Conservation (phyloP, 2,113 vertebrate genomes). For the Aleadryas rufinucha region DNA sequence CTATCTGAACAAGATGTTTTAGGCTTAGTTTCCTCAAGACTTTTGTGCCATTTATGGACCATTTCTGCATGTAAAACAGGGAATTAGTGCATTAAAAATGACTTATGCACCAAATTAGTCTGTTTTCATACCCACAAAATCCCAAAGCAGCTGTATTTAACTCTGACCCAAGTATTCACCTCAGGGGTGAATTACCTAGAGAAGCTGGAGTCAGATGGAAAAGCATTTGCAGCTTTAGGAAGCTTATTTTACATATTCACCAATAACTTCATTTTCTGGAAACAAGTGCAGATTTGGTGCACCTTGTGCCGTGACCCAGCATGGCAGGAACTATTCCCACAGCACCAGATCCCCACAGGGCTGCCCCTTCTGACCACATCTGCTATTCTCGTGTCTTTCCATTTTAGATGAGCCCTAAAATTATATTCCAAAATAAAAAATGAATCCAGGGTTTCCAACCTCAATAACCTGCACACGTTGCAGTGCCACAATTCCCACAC, state of each 20-base stretch:
- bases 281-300: not conserved
- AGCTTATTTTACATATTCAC: conserved; percentile 13
- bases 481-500: accelerated
- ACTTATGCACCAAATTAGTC: conserved; percentile 66
- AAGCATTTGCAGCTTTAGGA: not conserved
- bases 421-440: not conserved
- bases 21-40: conserved; percentile 35
- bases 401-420: not conserved
- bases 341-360: not conserved
- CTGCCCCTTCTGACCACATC: not conserved
- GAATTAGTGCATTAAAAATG: conserved; percentile 67
- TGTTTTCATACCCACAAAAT: conserved; percentile 61
- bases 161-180: conserved; percentile 64
- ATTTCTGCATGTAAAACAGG: conserved; percentile 62
- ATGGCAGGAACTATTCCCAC: not conserved
- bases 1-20: not conserved
- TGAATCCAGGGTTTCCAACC: accelerated
- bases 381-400: not conserved
- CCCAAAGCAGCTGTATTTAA: conserved; percentile 61
- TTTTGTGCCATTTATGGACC: conserved; percentile 52
- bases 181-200: conserved; percentile 61
- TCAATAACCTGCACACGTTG: accelerated
- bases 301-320: accelerated
- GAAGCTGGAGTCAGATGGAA: conserved; percentile 23
- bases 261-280: not conserved